phyloP scores from a whole-genome alignment of 1,140 invertebrate genomes.

The Scaptomyza pallida region DNA sequence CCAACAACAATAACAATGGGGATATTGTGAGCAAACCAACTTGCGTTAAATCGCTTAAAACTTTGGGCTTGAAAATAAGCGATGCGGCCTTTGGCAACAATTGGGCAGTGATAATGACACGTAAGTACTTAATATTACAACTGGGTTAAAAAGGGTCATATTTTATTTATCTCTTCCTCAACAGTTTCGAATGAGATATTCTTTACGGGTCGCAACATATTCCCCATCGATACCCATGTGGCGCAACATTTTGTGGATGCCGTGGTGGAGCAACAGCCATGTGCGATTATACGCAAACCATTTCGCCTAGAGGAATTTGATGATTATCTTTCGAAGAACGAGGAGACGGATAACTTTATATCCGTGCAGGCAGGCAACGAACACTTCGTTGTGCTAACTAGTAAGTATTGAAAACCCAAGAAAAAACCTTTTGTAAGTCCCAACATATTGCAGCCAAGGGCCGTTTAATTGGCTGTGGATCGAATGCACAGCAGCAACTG shows the following conservation, averaged over 20 bases:
- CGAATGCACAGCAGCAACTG: slow-evolving; percentile 67
- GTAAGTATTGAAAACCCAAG: slow-evolving; percentile 52
- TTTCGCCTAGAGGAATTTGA: slow-evolving; percentile 80
- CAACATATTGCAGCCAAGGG: slow-evolving; percentile 55
- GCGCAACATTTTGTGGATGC: slow-evolving; percentile 69
- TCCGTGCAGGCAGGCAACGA: slow-evolving; percentile 74
- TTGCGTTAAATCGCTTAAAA: slow-evolving; percentile 83
- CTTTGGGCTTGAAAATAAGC: slow-evolving; percentile 78
- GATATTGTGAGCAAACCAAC: slow-evolving; percentile 82
- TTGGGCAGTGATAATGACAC: slow-evolving; percentile 80
- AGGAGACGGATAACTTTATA: slow-evolving; percentile 76
- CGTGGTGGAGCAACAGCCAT: slow-evolving; percentile 59
- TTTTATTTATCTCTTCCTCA: neutral
- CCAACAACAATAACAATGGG: slow-evolving; percentile 46
- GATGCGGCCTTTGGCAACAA: slow-evolving; percentile 78
- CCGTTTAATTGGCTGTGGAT: slow-evolving; percentile 75
- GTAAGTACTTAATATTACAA: slow-evolving; percentile 62
- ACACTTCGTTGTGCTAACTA: slow-evolving; percentile 79
- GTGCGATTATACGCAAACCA: slow-evolving; percentile 73
- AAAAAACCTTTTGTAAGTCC: too few relatives aligned
- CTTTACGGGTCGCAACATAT: slow-evolving; percentile 80
- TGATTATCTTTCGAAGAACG: slow-evolving; percentile 72
- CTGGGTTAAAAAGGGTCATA: too few relatives aligned
- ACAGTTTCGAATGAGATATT: slow-evolving; percentile 82
- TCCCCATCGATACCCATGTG: slow-evolving; percentile 67